Evolutionary conservation across 2,797 vertebrate species (phyloP), one percentile per base, ranked within the genome.

Genomic region (Xerus rutilus): DNA sequence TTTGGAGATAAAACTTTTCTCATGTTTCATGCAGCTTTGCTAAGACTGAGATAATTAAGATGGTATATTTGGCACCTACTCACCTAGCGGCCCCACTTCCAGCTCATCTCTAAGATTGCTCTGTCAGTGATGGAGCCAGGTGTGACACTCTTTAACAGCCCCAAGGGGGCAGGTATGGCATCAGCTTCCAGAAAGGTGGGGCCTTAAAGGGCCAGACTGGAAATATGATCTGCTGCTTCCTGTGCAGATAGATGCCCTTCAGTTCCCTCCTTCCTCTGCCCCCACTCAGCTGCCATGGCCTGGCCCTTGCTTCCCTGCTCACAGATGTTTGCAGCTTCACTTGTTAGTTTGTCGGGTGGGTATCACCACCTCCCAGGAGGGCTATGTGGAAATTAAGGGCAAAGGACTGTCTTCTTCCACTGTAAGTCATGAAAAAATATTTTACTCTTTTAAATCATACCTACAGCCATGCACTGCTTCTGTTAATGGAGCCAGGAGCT

Each of bases 121-220:
- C 83, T 93, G 87, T 79, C 79, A 18, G 91, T 52, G 35, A 73
- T 89, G 70, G 85, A 94, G 92, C 64, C 88, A 95, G 94, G 79
- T 94, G 81, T 94, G 81, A 89, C 43, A 91, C 20, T 59, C 89
- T 96, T 93, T 95, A 91, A 64, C 10, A 23, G 76, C 72, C 91
- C 95, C 91, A 82, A 87, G 86, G 81, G 78, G 69, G n/a, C 86
- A 96, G 83, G 79, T 93, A 11, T 96, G 92, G 91, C 93, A 91
- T 95, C 32, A 8, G 43, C 70, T 86, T 86, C 86, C 81, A 72
- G 93, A 86, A 84, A 79, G 54, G 91, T 62, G 67, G 6, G 76
- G 59, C 23, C 89, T 97, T 97, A 97, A 97, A 97, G 96, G 92
- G 87, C 94, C 93, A 97, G 95, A 77, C 59, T 64, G 49, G 91